These are phyloP conservation scores for Drosophila burlai DNA, from an alignment of 1,140 invertebrate species.

Conservation along the genomic window DNA sequence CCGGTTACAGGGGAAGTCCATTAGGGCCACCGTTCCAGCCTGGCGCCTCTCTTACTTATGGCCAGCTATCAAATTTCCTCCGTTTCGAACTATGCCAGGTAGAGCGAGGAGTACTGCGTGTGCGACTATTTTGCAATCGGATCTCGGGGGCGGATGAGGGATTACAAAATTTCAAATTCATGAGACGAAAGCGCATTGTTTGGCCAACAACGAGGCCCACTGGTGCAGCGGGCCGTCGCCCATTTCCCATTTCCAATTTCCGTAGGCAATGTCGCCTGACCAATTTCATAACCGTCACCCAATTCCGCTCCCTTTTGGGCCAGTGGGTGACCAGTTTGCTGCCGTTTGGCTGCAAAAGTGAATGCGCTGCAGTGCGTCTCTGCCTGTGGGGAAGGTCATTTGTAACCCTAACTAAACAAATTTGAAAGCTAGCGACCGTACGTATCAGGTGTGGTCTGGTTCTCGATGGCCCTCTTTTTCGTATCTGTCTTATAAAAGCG, in stretches of 20 bases:
- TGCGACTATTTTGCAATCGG: conserved; percentile 55
- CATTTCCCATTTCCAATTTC: conserved; percentile 68
- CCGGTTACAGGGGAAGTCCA: conserved; percentile 54
- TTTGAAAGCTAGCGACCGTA: conserved; percentile 69
- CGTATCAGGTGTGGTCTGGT: conserved; percentile 74
- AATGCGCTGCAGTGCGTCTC: conserved; percentile 54
- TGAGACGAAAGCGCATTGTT: conserved; percentile 55
- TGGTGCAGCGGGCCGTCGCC: conserved; percentile 10
- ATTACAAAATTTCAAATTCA: conserved; percentile 73
- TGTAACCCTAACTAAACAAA: conserved; percentile 82
- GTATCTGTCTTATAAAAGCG: conserved; percentile 62
- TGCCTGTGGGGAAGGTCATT: conserved; percentile 66
- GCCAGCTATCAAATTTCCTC: conserved; percentile 49
- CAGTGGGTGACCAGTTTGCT: conserved; percentile 52
- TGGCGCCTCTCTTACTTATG: conserved; percentile 30
- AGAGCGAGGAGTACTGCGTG: background rate
- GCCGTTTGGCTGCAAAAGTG: conserved; percentile 55
- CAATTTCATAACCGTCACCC: conserved; percentile 45
- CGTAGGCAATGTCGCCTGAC: conserved; percentile 48
- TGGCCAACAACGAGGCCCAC: conserved; percentile 15
- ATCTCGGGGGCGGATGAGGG: conserved; percentile 41
- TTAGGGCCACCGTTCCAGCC: conserved; percentile 50
- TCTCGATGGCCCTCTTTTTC: conserved; percentile 64
- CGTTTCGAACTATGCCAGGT: conserved; percentile 8
- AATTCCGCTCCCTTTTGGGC: conserved; percentile 12